Conservation (phyloP, 1,140 invertebrate species). For the Parasteatoda tepidariorum region DNA sequence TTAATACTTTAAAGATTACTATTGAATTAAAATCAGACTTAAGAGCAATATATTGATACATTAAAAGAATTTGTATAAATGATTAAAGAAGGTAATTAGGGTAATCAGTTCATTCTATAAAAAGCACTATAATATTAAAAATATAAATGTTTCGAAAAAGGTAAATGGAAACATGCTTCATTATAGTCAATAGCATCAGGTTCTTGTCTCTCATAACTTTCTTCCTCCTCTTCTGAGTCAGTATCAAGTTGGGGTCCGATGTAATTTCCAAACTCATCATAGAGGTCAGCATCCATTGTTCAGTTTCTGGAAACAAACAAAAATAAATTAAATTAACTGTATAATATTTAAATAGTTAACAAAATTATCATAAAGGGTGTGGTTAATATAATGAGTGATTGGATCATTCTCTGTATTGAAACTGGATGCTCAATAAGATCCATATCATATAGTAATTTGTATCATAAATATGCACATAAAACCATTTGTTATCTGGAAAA, state of each 20-base stretch:
- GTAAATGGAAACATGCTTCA: conserved; percentile 68
- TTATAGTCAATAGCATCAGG: conserved; percentile 76
- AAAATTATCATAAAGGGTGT: not conserved
- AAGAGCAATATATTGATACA: no score
- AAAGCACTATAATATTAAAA: not conserved
- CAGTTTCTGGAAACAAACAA: not conserved
- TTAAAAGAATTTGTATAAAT: not conserved
- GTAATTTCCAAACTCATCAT: conserved; percentile 99
- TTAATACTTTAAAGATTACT: no score
- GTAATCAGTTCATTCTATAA: not conserved
- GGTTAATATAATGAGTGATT: no score
- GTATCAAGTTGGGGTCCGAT: conserved; percentile 95
- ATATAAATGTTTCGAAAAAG: not conserved
- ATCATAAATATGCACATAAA: no score
- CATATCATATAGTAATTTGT: no score
- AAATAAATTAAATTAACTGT: not conserved
- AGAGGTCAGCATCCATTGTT: conserved; percentile 81
- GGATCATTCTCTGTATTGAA: no score
- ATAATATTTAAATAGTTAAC: not conserved
- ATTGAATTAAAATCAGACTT: no score
- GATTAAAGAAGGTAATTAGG: not conserved
- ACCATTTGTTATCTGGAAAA: no score
- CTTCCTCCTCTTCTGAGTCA: conserved; percentile 88
- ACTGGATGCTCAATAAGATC: no score
- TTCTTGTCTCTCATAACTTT: conserved; percentile 68